Conservation (phyloP, 2,888 invertebrate genomes). For the Cremastobaeus sp. region DNA sequence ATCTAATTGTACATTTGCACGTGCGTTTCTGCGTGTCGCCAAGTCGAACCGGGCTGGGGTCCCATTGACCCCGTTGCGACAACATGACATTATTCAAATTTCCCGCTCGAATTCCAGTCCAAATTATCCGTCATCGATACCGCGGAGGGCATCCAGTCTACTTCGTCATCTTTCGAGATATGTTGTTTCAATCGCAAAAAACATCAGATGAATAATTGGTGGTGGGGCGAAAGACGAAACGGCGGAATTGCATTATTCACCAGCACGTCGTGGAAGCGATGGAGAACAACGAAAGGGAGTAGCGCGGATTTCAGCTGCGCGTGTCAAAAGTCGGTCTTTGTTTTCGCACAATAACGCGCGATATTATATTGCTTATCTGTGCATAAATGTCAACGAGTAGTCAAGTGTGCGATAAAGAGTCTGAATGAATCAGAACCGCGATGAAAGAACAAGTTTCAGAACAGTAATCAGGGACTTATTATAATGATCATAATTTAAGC, state of each 20-base stretch:
- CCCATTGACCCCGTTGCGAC: conserved; percentile 46
- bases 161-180: too few species aligned
- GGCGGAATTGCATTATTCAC: too few species aligned
- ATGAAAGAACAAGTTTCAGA: conserved; percentile 18
- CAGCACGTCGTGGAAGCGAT: too few species aligned
- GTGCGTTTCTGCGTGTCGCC: conserved; percentile 44
- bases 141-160: background rate
- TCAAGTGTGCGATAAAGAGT: conserved; percentile 24
- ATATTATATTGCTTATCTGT: conserved; percentile 38
- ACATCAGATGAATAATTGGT: too few species aligned
- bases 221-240: too few species aligned
- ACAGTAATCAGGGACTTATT: too few species aligned
- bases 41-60: conserved; percentile 15
- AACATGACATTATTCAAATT: conserved; percentile 30
- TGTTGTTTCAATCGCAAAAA: too few species aligned
- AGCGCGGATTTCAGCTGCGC: conserved; percentile 12
- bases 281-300: too few species aligned
- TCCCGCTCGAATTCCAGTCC: conserved; percentile 21
- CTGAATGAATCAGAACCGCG: conserved; percentile 33
- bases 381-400: conserved; percentile 27
- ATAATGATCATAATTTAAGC: too few species aligned
- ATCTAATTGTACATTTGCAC: conserved; percentile 57
- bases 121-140: conserved; percentile 1
- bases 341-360: conserved; percentile 25
- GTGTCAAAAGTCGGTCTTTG: conserved; percentile 30